Base-by-base conservation (phyloP, 2,888 invertebrate genomes). In the Chrysolina americana region DNA sequence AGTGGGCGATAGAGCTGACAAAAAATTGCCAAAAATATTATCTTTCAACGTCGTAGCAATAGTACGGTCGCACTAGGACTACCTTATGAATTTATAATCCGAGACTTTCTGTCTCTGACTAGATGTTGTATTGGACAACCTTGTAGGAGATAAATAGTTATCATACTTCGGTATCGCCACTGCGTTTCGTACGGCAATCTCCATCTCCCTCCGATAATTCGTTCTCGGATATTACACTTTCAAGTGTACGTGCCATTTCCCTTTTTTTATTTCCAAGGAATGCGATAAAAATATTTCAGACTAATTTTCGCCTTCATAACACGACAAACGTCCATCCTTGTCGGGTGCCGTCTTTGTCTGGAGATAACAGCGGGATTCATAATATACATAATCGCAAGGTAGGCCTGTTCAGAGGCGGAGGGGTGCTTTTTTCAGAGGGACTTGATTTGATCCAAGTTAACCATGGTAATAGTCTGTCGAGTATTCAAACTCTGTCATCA, bases 231-330 rank as follows among this genome's bases (percentile, higher is more conserved):
- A 17, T 17, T 50, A 50, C 19, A n/a, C n/a, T 4, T 50, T 50
- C 50, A 5, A 17, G 19, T 2, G 19, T 19, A 19, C 50, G 19
- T 50, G n/a, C 19, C 50, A n/a, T 17, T n/a, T 47, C n/a, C 15
- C 8, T 15, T n/a, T 50, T 50, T 50, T 50, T 19, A 17, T 50
- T 15, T 44, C 13, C 9, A 44, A 50, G 17, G 19, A 50, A 50
- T 50, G 50, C 19, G 2, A 50, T 50, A 17, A 50, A 50, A 50
- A 50, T 50, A 50, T 50, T 50, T 50, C n/a, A 50, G 17, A 19
- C 50, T 50, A 50, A 50, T 50, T 50, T 50, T 17, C 19, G 19
- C 50, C 17, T 15, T 50, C 19, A 50, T 17, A 50, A 50, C 19
- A 50, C 50, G 50, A 17, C 19, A 10, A 50, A 17, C 6, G 50